Conservation (phyloP, 1,140 invertebrate species). For the Tetranychus cinnabarinus region DNA sequence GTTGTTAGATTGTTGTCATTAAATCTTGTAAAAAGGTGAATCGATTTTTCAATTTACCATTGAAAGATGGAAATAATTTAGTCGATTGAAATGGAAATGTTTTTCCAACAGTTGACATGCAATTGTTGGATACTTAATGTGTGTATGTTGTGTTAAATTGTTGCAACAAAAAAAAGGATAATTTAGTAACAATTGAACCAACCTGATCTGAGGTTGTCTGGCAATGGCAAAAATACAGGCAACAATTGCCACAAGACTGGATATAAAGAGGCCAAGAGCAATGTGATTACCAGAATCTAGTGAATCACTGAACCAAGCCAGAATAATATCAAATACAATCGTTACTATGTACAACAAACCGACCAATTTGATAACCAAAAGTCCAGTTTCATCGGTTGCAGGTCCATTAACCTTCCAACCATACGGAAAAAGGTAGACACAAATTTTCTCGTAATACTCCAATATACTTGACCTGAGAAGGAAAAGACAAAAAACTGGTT, state of each 20-base stretch:
- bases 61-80: no score
- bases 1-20: no score
- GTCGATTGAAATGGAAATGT: no score
- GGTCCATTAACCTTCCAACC: slow-evolving; percentile 29
- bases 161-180: no score
- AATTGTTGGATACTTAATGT: no score
- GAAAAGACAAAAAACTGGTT: neutral
- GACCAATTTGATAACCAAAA: slow-evolving; percentile 64
- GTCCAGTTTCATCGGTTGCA: slow-evolving; percentile 49
- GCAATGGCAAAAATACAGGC: slow-evolving; percentile 54
- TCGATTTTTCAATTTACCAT: no score
- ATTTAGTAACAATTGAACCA: slow-evolving; percentile 12
- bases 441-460: slow-evolving; percentile 7
- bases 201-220: slow-evolving; percentile 75
- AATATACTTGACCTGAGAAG: neutral
- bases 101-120: no score
- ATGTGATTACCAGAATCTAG: slow-evolving; percentile 24
- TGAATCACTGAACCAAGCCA: slow-evolving; percentile 42
- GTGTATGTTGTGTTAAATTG: no score
- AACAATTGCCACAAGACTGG: slow-evolving; percentile 48
- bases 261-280: slow-evolving; percentile 38
- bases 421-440: slow-evolving; percentile 10
- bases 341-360: slow-evolving; percentile 55
- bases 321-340: slow-evolving; percentile 52
- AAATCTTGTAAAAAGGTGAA: no score